A percentile compares a stretch with the other conserved stretches of the same genome.
phyloP scores from a whole-genome alignment of 2,888 invertebrate species.

The Scaptomyza cyrtandrae region DNA sequence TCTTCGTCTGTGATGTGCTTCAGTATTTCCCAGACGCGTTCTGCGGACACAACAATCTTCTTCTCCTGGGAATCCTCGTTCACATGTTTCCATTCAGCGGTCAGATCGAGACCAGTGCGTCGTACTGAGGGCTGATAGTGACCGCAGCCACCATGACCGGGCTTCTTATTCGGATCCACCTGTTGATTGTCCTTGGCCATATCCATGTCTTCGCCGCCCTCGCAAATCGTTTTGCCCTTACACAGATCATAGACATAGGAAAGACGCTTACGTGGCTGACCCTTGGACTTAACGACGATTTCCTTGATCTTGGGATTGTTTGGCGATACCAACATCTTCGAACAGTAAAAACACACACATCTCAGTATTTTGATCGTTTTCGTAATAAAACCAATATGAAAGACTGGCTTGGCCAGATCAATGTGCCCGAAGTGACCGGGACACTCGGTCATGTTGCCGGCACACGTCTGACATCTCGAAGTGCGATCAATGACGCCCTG shows the following conservation, averaged over 20 bases:
- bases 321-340: constrained; percentile 97
- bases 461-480: constrained; percentile 97
- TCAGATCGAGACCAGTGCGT: constrained; percentile 94
- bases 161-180: constrained; percentile 85
- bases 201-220: constrained; percentile 99
- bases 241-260: constrained; percentile 98
- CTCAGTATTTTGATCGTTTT: constrained; percentile 98
- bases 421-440: constrained; percentile 99
- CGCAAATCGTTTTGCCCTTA: constrained; percentile 98
- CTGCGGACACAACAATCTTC: constrained; percentile 96
- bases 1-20: constrained; percentile 98
- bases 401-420: constrained; percentile 98
- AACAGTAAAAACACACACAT: constrained; percentile 99
- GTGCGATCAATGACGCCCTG: constrained; percentile 98
- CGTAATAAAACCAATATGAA: constrained; percentile 98
- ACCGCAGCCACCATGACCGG: constrained; percentile 97
- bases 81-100: constrained; percentile 99
- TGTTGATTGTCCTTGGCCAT: constrained; percentile 91
- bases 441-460: constrained; percentile 99
- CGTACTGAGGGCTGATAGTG: constrained; percentile 98
- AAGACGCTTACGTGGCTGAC: constrained; percentile 96
- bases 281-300: constrained; percentile 96
- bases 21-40: constrained; percentile 98
- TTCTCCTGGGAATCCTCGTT: constrained; percentile 99
- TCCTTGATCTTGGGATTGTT: constrained; percentile 88